phyloP scores from a whole-genome alignment of 2,797 vertebrate genomes.

The Pelodytes ibericus region DNA sequence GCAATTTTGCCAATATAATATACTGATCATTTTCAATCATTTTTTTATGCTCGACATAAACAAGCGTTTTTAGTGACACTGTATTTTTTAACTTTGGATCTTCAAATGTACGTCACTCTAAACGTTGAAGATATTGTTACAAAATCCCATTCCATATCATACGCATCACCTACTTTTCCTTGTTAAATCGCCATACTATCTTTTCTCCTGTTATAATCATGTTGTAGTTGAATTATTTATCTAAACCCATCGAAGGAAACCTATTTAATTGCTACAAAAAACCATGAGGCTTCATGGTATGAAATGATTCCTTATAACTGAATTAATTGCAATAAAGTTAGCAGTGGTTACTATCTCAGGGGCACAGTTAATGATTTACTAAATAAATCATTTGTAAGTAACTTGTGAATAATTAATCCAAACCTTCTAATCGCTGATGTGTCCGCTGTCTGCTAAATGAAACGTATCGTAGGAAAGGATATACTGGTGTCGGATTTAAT shows the following conservation, averaged over 20 bases:
- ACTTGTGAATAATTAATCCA: constrained; percentile 37
- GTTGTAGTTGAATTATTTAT: constrained; percentile 18
- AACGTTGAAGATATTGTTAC: too few relatives aligned
- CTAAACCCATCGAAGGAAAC: constrained; percentile 24
- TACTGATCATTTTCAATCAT: too few relatives aligned
- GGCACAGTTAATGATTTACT: constrained; percentile 49
- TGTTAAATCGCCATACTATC: neutral
- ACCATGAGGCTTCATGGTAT: neutral
- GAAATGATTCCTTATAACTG: constrained; percentile 22
- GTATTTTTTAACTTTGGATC: too few relatives aligned
- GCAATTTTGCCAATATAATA: too few relatives aligned
- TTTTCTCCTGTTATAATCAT: constrained; percentile 19
- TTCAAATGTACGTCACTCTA: too few relatives aligned
- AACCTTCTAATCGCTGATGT: constrained; percentile 33
- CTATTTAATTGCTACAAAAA: constrained; percentile 34
- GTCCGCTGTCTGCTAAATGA: constrained; percentile 15
- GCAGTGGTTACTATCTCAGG: constrained; percentile 30
- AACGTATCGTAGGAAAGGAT: constrained; percentile 1
- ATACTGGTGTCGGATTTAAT: neutral
- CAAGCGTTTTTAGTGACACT: too few relatives aligned
- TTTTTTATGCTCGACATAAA: too few relatives aligned
- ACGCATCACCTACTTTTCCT: too few relatives aligned
- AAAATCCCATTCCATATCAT: too few relatives aligned
- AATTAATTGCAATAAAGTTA: constrained; percentile 34
- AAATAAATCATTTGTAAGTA: constrained; percentile 46